Evolutionary conservation across 1,140 invertebrate species (phyloP), one percentile per base, ranked within the genome.

Genomic region (Dysdera silvatica): DNA sequence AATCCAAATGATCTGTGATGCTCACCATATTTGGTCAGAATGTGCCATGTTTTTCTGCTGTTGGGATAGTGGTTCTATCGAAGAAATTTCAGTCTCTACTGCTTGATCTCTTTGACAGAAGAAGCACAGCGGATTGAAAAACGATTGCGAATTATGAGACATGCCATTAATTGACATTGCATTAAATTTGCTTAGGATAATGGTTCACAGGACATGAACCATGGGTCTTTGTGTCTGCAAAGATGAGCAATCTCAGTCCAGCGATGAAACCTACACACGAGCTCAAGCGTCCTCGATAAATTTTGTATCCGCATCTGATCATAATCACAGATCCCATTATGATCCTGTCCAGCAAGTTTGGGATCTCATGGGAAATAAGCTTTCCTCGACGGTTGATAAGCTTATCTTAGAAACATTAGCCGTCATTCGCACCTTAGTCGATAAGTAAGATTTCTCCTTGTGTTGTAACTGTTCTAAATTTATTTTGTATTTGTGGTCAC

Each of bases 351-450:
- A 53, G 14, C 23, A 56, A 53, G 31, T 47, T 23, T 65, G 49
- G 43, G 62, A 65, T 47, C 31, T 54, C 20, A 45, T 65, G 37
- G 45, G 41, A 20, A 48, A 37, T n/a, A 65, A 65, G 53, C 48
- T 62, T 35, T 52, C 63, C 14, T 24, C 49, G 12, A 31, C 32
- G 10, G 82, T 88, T 26, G 85, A 89, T 70, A 80, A 82, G 67
- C 78, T 91, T 43, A 87, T 94, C 18, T 76, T 89, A 18, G 86
- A 92, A 72, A 90, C 88, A 23, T 76, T 93, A 4, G 79, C 81
- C 55, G 80, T 91, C 18, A 88, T 92, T 66, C 81, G 87, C 62
- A 85, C 85, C 28, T 78, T 91, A 47, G 87, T 91, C 62, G 88
- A 92, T 75, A 90, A 88, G 87, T 89, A 81, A 78, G 81, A 78